phyloP scores from a whole-genome alignment of 2,888 invertebrate genomes.

The Seladonia tumulorum region DNA sequence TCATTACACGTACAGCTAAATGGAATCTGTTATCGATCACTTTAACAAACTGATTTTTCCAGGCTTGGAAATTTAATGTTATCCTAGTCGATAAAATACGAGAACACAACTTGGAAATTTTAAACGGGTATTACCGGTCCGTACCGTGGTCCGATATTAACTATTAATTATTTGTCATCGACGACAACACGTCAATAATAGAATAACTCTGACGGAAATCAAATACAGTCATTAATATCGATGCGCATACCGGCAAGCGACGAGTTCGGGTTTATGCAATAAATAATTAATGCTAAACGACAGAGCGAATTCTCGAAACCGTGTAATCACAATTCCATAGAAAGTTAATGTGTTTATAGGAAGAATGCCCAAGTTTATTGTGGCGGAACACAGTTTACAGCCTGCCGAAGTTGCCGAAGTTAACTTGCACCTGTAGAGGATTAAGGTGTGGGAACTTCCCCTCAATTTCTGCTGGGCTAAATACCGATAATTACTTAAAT shows the following conservation, averaged over 20 bases:
- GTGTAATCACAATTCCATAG: not conserved
- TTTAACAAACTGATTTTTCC: conserved; percentile 15
- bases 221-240: not conserved
- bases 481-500: conserved; percentile 23
- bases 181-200: not conserved
- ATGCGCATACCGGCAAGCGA: too few species aligned
- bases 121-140: not conserved
- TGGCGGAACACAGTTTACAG: not conserved
- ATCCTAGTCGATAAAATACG: not conserved
- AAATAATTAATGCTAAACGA: not conserved
- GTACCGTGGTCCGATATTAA: not conserved
- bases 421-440: conserved; percentile 9
- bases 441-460: conserved; percentile 1
- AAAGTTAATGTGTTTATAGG: not conserved
- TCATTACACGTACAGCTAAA: conserved; percentile 51
- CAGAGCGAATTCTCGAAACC: not conserved
- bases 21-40: conserved; percentile 51
- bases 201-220: not conserved
- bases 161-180: not conserved
- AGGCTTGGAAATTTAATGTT: not conserved
- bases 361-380: not conserved
- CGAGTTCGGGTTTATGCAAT: not conserved
- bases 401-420: not conserved
- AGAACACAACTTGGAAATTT: not conserved
- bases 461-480: conserved; percentile 3